Evolutionary conservation across 1,140 invertebrate species (phyloP), one percentile per base, ranked within the genome.

Genomic region (Drosophila azteca): DNA sequence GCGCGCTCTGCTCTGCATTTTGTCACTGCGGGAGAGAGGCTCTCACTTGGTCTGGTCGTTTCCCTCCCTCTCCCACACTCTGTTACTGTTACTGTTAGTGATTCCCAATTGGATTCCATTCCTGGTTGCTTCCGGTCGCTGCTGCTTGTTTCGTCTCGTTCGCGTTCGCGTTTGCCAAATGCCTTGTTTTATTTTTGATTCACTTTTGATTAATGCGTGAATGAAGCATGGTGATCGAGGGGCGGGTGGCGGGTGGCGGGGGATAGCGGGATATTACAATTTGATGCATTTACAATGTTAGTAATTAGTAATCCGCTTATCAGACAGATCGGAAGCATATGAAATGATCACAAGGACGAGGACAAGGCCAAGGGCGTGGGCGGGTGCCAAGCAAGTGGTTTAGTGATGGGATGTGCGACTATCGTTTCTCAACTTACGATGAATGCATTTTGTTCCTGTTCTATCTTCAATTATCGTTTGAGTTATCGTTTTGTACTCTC

Each of bases 381-480:
- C 35, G 2, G 66, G 68, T 39, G 35, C 11, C 11, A 39, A 39
- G 35, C 35, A 39, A 39, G 35, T 39, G 35, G 11, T 11, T 13
- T 39, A 11, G 35, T 3, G 35, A 39, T 39, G 35, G 1, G 64
- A 69, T 69, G 66, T 69, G 57, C 52, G 35, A 13, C 35, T 13
- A 39, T 39, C 35, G 35, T 39, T 13, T 39, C 24, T 20, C 1
- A 72, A 83, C 80, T 83, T 83, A 83, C 80, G 81, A 65, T 52
- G 80, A 83, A 72, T 83, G 81, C 80, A 83, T 83, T 52, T 76
- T 79, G 57, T 29, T 55, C 43, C 35, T 31, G n/a, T 24, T 26
- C 29, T 41, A 9, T 39, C 13, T 9, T 0, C 4, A 13, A 11
- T 39, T 13, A n/a, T n/a, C n/a, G n/a, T n/a, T n/a, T n/a, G 13